Conservation (phyloP, 2,797 vertebrate genomes). For the Gouania willdenowi region DNA sequence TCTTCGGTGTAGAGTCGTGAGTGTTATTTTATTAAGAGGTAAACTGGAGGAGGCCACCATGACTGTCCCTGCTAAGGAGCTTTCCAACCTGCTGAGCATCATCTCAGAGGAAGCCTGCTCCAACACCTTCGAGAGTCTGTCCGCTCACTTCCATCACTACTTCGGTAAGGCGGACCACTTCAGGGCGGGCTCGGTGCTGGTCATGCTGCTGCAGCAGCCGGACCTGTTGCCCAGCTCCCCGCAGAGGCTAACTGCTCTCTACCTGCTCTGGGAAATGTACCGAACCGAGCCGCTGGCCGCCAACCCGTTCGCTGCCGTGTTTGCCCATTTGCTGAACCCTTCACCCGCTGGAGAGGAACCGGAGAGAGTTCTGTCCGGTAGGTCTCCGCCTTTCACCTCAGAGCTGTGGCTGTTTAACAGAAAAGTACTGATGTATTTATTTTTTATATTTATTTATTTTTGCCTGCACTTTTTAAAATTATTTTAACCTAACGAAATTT, state of each 20-base stretch:
- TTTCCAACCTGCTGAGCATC: slow-evolving; percentile 91
- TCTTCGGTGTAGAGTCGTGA: no score
- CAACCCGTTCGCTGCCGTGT: slow-evolving; percentile 95
- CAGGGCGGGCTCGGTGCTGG: slow-evolving; percentile 90
- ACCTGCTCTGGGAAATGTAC: slow-evolving; percentile 99
- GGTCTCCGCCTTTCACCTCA: no score
- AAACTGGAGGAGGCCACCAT: slow-evolving; percentile 49
- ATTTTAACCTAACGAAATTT: no score
- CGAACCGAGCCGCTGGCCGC: slow-evolving; percentile 94
- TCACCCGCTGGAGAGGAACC: slow-evolving; percentile 83
- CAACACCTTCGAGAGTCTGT: slow-evolving; percentile 92
- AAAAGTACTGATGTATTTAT: no score
- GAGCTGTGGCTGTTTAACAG: no score
- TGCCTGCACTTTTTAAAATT: no score
- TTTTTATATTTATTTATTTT: no score
- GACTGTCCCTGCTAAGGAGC: slow-evolving; percentile 87
- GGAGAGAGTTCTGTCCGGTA: slow-evolving; percentile 88
- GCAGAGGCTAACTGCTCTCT: slow-evolving; percentile 94
- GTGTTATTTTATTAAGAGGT: no score
- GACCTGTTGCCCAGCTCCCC: slow-evolving; percentile 91
- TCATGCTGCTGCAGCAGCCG: slow-evolving; percentile 94
- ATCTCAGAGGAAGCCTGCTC: slow-evolving; percentile 93
- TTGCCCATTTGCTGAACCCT: slow-evolving; percentile 92
- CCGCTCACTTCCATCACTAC: slow-evolving; percentile 92
- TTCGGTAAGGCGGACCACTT: slow-evolving; percentile 96